Evolutionary conservation across 2,113 vertebrate genomes (phyloP).

Genomic region (Columba janthina): DNA sequence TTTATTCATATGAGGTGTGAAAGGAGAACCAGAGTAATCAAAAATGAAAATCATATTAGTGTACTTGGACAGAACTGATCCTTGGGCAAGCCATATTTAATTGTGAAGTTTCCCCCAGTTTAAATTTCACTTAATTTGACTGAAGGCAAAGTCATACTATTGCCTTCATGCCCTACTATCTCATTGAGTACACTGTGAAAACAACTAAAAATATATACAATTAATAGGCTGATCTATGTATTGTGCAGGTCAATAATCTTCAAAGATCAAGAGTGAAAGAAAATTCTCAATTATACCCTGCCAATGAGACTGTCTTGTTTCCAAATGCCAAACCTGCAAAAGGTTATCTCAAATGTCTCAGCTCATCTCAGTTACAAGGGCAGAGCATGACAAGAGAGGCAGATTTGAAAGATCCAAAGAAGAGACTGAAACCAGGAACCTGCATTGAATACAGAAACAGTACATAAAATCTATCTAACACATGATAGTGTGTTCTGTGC

Average conservation of each 20-base stretch:
- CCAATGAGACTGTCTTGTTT: background rate
- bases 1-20: background rate
- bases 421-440: background rate
- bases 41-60: background rate
- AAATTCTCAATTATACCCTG: constrained; percentile 39
- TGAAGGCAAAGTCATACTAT: background rate
- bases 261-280: background rate
- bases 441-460: background rate
- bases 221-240: background rate
- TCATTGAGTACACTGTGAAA: background rate
- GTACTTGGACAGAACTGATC: background rate
- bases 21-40: background rate
- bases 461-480: background rate
- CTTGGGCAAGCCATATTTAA: background rate
- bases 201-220: background rate
- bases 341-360: constrained; percentile 19
- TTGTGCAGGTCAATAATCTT: constrained; percentile 6
- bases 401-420: constrained; percentile 20
- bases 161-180: background rate
- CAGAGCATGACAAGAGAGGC: constrained; percentile 3
- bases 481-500: background rate
- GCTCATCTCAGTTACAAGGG: constrained; percentile 26
- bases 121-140: background rate
- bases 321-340: background rate
- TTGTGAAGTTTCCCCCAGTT: background rate